A percentile compares a stretch with the other conserved stretches of the same genome.
Evolutionary conservation across 2,113 vertebrate species (phyloP).

Genomic region (Equus quagga): DNA sequence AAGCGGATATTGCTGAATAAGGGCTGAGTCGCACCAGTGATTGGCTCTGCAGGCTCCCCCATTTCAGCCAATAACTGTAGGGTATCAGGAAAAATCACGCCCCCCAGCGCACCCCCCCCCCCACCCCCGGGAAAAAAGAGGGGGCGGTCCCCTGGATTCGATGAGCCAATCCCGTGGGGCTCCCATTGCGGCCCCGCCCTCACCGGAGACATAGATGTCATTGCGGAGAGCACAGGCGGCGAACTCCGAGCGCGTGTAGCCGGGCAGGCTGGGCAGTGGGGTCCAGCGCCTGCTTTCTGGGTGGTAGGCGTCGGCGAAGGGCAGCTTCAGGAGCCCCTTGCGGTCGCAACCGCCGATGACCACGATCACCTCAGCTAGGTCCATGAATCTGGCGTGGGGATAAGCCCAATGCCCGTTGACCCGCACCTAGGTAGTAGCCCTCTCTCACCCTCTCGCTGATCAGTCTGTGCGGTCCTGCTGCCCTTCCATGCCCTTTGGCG

Average conservation of each 20-base stretch:
- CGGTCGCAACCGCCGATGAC: constrained; percentile 90
- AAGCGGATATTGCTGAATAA: neutral
- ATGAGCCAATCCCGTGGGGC: neutral
- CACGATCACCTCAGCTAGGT: constrained; percentile 88
- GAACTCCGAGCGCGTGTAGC: constrained; percentile 90
- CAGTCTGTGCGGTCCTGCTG: neutral
- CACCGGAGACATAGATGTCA: constrained; percentile 92
- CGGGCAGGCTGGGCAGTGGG: constrained; percentile 86
- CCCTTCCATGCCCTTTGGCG: neutral
- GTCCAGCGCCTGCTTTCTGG: constrained; percentile 87
- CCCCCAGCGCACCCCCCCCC: too few species aligned
- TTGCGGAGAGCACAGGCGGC: constrained; percentile 90
- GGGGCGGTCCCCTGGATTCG: fast-evolving
- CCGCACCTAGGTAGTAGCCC: neutral
- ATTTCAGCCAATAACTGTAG: neutral
- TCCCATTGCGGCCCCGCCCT: neutral
- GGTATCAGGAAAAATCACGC: neutral
- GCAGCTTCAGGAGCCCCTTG: constrained; percentile 87
- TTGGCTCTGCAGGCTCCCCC: neutral
- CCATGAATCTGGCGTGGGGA: constrained; percentile 85
- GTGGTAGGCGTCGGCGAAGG: constrained; percentile 87
- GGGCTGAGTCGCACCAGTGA: neutral
- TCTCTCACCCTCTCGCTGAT: neutral
- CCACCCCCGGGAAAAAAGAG: neutral
- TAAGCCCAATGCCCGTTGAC: neutral